A percentile compares a stretch with the other conserved stretches of the same genome.
phyloP scores from a whole-genome alignment of 2,797 vertebrate genomes.

The Hydrophis major region DNA sequence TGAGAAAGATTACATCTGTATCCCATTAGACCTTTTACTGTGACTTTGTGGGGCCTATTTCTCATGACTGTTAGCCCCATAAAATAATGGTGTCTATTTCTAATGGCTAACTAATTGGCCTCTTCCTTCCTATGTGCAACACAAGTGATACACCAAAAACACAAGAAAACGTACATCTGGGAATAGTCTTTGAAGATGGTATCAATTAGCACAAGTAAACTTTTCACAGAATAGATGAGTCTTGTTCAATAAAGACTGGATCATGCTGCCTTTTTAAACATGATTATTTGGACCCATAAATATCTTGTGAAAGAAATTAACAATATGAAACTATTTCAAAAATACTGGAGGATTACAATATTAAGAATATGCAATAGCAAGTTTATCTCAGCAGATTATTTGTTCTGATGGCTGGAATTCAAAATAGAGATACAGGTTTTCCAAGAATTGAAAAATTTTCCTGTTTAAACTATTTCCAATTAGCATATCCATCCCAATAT shows the following conservation, averaged over 20 bases:
- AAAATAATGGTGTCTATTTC: background rate
- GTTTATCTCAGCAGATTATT: background rate
- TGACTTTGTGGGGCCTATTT: background rate
- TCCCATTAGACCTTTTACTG: background rate
- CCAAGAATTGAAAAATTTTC: background rate
- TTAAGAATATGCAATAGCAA: background rate
- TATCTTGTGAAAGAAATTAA: background rate
- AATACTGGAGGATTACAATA: background rate
- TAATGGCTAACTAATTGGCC: background rate
- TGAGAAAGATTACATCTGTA: background rate
- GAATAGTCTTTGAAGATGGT: background rate
- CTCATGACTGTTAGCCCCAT: background rate
- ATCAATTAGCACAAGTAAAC: background rate
- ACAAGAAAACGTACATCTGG: background rate
- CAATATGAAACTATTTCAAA: background rate
- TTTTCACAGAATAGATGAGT: background rate
- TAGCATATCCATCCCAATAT: background rate
- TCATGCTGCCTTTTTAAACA: background rate
- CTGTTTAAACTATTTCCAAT: background rate
- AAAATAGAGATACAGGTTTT: background rate
- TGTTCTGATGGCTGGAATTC: background rate
- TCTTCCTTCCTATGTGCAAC: background rate
- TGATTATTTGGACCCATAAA: background rate
- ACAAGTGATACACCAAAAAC: background rate
- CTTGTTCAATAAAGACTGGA: background rate